phyloP scores from a whole-genome alignment of 2,113 vertebrate species.

The Barbus barbus region DNA sequence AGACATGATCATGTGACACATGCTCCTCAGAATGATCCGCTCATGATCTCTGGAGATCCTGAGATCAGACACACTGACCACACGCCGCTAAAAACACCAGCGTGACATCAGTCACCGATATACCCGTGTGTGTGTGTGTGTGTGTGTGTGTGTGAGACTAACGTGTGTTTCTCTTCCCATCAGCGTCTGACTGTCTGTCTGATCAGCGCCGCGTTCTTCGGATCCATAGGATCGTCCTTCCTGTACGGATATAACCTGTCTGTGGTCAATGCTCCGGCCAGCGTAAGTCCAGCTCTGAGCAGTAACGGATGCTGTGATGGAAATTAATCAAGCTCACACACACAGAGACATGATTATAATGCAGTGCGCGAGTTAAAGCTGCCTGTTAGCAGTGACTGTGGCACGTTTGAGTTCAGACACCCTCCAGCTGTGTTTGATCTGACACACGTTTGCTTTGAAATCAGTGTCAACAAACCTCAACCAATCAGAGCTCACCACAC shows the following conservation, averaged over 20 bases:
- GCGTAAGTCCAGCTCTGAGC: slow-evolving; percentile 70
- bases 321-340: background rate
- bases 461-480: background rate
- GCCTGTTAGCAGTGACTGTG: background rate
- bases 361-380: slow-evolving; percentile 12
- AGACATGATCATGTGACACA: too few species aligned
- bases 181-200: slow-evolving; percentile 77
- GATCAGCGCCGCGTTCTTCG: slow-evolving; percentile 73
- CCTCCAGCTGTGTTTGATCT: background rate
- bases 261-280: slow-evolving; percentile 80
- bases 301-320: background rate
- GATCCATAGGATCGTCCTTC: slow-evolving; percentile 84
- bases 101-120: background rate
- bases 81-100: background rate
- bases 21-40: background rate
- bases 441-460: background rate
- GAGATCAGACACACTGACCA: background rate
- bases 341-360: background rate
- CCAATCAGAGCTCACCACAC: background rate
- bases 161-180: background rate
- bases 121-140: too few species aligned
- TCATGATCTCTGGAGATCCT: background rate
- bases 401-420: background rate
- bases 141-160: background rate
- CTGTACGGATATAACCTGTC: slow-evolving; percentile 86